Conservation (phyloP, 2,888 invertebrate species). For the Plebejus melissa region DNA sequence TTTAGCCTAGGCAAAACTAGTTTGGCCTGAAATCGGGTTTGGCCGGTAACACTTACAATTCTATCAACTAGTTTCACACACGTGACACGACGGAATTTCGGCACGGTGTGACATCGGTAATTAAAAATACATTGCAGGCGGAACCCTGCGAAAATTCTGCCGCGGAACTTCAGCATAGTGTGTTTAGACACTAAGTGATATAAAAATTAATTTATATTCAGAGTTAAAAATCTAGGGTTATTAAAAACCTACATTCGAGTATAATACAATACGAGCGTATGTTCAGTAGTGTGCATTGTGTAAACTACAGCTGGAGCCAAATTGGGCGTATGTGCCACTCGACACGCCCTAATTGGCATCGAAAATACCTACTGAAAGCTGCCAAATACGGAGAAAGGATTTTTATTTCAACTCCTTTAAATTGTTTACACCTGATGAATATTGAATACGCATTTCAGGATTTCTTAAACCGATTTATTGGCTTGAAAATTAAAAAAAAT, state of each 20-base stretch:
- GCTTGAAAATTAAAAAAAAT: neutral
- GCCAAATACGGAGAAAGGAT: conserved; percentile 3
- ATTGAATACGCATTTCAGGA: neutral
- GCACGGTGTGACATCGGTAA: too few relatives aligned
- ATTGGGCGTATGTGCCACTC: conserved; percentile 17
- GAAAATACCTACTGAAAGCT: conserved; percentile 5
- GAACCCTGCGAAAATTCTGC: too few relatives aligned
- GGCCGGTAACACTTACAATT: too few relatives aligned
- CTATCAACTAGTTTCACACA: too few relatives aligned
- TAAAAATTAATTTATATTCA: neutral
- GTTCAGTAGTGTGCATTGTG: neutral
- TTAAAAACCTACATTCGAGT: neutral
- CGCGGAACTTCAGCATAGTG: too few relatives aligned
- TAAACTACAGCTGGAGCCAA: conserved; percentile 4
- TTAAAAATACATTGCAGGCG: too few relatives aligned
- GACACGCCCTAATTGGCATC: conserved; percentile 19
- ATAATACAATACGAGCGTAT: too few relatives aligned
- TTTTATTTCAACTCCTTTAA: neutral
- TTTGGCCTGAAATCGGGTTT: too few relatives aligned
- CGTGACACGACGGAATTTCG: too few relatives aligned
- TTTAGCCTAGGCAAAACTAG: too few relatives aligned
- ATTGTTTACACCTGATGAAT: neutral
- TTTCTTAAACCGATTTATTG: neutral
- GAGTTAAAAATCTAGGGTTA: neutral
- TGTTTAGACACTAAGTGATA: neutral